phyloP scores from a whole-genome alignment of 2,113 vertebrate genomes.

The Alexandromys fortis region DNA sequence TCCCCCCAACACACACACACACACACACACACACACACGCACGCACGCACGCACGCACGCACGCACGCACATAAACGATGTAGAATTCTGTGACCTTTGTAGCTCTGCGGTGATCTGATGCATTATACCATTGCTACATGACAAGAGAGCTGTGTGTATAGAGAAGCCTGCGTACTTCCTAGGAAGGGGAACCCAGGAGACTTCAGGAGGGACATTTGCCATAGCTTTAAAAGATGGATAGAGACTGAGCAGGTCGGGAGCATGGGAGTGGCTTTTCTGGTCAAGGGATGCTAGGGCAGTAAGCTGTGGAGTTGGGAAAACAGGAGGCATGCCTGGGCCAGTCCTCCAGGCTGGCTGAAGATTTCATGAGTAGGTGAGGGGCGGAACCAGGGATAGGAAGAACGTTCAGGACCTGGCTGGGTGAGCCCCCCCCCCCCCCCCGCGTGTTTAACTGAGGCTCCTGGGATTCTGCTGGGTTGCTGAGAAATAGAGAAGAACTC shows the following conservation, averaged over 20 bases:
- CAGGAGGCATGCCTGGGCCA: constrained; percentile 38
- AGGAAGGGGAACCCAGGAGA: background rate
- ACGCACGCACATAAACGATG: background rate
- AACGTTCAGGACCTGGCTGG: constrained; percentile 15
- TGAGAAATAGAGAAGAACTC: background rate
- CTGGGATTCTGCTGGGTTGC: background rate
- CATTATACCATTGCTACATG: background rate
- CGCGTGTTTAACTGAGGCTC: background rate
- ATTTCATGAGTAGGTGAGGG: background rate
- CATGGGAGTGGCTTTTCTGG: constrained; percentile 4
- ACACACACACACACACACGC: too few relatives aligned
- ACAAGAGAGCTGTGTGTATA: background rate
- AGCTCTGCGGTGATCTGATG: background rate
- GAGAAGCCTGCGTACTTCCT: background rate
- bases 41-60: too few relatives aligned
- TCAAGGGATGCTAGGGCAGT: background rate
- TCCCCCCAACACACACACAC: background rate
- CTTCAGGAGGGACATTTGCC: background rate
- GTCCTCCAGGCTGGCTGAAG: constrained; percentile 27
- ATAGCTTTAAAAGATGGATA: constrained; percentile 36
- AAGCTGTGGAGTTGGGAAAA: constrained; percentile 56
- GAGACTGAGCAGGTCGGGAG: constrained; percentile 7
- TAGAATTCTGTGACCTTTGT: background rate
- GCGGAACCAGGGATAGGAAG: background rate
- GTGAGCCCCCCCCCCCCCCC: background rate